phyloP scores from a whole-genome alignment of 2,888 invertebrate species.

The Drosophila meridiana region DNA sequence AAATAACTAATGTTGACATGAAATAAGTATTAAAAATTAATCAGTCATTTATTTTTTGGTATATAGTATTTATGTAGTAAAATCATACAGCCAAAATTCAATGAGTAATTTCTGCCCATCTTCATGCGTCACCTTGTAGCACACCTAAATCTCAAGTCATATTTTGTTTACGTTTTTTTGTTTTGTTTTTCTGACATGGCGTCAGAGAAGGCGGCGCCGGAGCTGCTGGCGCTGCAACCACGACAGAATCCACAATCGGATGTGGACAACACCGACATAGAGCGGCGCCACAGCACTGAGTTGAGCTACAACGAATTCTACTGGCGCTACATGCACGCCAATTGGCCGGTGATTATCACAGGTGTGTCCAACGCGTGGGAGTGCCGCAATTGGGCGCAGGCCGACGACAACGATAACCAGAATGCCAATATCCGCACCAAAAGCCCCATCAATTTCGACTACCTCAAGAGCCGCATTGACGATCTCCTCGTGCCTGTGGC shows the following conservation, averaged over 20 bases:
- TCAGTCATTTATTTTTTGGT: neutral
- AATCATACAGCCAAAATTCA: neutral
- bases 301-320: constrained; percentile 87
- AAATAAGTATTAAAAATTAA: neutral
- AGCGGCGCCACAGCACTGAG: constrained; percentile 49
- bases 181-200: constrained; percentile 55
- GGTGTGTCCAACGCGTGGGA: constrained; percentile 89
- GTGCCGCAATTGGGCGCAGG: constrained; percentile 87
- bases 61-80: neutral
- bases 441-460: constrained; percentile 86
- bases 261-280: constrained; percentile 22
- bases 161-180: constrained; percentile 57
- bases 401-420: constrained; percentile 16
- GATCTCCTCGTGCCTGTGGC: constrained; percentile 91
- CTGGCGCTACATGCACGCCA: constrained; percentile 86
- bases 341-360: constrained; percentile 89
- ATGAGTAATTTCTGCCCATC: neutral
- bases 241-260: neutral
- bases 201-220: constrained; percentile 46
- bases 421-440: constrained; percentile 31
- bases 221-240: constrained; percentile 53
- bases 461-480: constrained; percentile 88
- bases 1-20: neutral
- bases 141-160: constrained; percentile 9
- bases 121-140: constrained; percentile 23